These are phyloP conservation scores for Epicauta chinensis DNA, from an alignment of 1,140 invertebrate species.

Conservation along the genomic window DNA sequence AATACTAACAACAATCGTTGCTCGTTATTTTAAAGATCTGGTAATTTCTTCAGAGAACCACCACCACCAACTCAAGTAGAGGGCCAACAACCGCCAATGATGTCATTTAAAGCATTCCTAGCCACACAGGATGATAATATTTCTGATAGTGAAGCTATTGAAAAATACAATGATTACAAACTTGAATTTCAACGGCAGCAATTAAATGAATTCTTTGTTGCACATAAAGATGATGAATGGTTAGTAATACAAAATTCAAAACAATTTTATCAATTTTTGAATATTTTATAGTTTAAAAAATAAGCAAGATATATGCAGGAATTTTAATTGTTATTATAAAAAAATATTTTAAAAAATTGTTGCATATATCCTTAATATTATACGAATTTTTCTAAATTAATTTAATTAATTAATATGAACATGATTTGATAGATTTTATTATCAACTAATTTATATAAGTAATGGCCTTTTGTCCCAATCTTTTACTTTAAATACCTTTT, in stretches of 20 bases:
- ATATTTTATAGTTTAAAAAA: too few relatives aligned
- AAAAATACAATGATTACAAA: slow-evolving; percentile 98
- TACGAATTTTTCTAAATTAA: slow-evolving; percentile 4
- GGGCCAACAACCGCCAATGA: slow-evolving; percentile 86
- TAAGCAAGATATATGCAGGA: slow-evolving; percentile 7
- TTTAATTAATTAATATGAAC: background rate
- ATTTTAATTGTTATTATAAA: background rate
- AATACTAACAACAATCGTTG: slow-evolving; percentile 1
- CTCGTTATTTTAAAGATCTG: slow-evolving; percentile 24
- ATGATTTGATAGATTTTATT: background rate
- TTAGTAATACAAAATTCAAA: slow-evolving; percentile 50
- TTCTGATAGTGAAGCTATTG: slow-evolving; percentile 93
- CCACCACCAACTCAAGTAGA: slow-evolving; percentile 20
- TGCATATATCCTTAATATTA: slow-evolving; percentile 6
- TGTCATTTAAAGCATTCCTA: slow-evolving; percentile 96
- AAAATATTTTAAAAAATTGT: background rate
- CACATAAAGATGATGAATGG: slow-evolving; percentile 99
- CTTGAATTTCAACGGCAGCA: slow-evolving; percentile 93
- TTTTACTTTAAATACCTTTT: slow-evolving; percentile 35
- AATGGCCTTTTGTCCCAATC: slow-evolving; percentile 11
- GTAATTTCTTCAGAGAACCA: slow-evolving; percentile 40
- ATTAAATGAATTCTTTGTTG: slow-evolving; percentile 97
- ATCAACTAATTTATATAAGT: slow-evolving; percentile 2
- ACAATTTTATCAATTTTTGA: too few relatives aligned
- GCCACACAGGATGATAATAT: slow-evolving; percentile 95